Evolutionary conservation across 1,140 invertebrate genomes (phyloP).

Genomic region (Paraescarpia echinospica): DNA sequence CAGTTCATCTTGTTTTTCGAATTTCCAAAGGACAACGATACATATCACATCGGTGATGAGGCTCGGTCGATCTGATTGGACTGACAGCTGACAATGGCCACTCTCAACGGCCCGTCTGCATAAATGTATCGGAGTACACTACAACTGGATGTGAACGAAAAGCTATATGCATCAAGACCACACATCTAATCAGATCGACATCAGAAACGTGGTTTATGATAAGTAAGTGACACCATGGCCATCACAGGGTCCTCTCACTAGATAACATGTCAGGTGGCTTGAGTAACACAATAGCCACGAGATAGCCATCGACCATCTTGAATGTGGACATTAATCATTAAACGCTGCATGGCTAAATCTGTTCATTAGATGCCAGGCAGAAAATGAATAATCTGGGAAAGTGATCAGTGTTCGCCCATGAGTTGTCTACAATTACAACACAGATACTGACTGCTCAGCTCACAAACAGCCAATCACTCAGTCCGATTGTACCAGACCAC

Average conservation of each 20-base stretch:
- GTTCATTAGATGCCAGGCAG: background rate
- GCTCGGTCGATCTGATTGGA: background rate
- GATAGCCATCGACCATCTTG: background rate
- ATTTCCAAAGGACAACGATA: background rate
- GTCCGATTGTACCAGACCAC: background rate
- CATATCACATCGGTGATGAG: background rate
- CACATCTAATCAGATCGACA: background rate
- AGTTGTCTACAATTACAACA: background rate
- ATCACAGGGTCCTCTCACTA: background rate
- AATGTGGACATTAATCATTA: background rate
- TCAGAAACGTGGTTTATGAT: background rate
- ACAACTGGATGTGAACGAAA: background rate
- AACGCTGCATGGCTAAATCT: background rate
- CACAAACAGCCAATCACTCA: background rate
- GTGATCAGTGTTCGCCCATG: background rate
- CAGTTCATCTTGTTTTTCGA: background rate
- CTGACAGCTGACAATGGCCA: background rate
- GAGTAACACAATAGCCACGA: background rate
- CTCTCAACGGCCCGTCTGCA: background rate
- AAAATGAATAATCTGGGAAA: background rate
- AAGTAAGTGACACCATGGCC: background rate
- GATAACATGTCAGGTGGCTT: background rate
- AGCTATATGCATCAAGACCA: background rate
- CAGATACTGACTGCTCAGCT: background rate
- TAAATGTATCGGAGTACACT: background rate